Evolutionary conservation across 2,797 vertebrate species (phyloP).

Genomic region (Sebastes hubbsi): DNA sequence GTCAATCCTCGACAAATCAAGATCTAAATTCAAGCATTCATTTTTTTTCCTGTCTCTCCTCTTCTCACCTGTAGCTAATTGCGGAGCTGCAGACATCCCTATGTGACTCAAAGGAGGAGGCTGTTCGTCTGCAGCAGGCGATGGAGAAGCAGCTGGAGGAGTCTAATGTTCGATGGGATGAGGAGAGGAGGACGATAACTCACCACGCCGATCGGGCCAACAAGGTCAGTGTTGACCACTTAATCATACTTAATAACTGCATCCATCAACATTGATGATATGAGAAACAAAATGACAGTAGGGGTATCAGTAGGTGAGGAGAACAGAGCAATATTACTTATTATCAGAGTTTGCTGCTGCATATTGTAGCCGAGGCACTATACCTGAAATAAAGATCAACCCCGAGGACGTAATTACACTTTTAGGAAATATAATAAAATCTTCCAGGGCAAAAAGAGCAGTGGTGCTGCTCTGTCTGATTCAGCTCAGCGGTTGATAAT

Average conservation of each 20-base stretch:
- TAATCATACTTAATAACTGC: not conserved
- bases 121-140: conserved; percentile 79
- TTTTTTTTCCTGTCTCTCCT: not conserved
- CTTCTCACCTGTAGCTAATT: conserved; percentile 79
- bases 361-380: not conserved
- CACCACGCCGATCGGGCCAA: conserved; percentile 71
- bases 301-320: not conserved
- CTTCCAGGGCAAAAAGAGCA: not conserved
- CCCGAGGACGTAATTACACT: not conserved
- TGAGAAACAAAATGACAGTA: not conserved
- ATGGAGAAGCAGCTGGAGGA: conserved; percentile 86
- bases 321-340: not conserved
- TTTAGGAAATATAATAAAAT: not conserved
- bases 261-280: not conserved
- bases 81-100: conserved; percentile 86
- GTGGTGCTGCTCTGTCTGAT: not conserved
- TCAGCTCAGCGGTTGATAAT: not conserved
- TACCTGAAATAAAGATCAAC: not conserved
- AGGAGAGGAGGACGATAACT: conserved; percentile 86
- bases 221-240: conserved; percentile 66
- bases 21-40: not conserved
- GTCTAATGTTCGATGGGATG: conserved; percentile 81
- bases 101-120: conserved; percentile 86
- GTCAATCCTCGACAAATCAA: not conserved
- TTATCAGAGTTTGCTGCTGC: not conserved